A percentile compares a stretch with the other conserved stretches of the same genome.
Evolutionary conservation across 2,113 vertebrate genomes (phyloP).

Genomic region (Potamarius usumacintae): DNA sequence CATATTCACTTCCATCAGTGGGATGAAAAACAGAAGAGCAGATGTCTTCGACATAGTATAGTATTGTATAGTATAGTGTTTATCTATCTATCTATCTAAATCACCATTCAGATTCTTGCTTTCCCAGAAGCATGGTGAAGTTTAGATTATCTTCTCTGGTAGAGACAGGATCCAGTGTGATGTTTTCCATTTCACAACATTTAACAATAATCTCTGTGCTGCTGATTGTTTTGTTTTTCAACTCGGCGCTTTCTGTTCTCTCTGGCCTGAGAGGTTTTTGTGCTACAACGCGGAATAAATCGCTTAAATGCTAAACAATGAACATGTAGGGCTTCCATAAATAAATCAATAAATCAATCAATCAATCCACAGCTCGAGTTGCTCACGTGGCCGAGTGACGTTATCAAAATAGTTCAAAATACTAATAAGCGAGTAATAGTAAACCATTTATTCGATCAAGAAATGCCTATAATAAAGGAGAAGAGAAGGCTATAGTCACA

Average conservation of each 20-base stretch:
- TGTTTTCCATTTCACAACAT: background rate
- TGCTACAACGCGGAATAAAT: background rate
- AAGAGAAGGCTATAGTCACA: background rate
- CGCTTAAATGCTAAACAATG: background rate
- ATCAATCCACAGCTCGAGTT: background rate
- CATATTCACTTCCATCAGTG: background rate
- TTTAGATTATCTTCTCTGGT: background rate
- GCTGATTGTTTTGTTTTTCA: no score
- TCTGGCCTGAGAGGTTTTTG: background rate
- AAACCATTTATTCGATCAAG: background rate
- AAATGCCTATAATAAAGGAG: no score
- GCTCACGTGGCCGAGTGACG: background rate
- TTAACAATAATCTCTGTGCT: background rate
- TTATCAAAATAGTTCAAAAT: no score
- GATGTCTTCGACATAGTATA: background rate
- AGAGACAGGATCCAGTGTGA: background rate
- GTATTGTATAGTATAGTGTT: no score
- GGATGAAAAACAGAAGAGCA: background rate
- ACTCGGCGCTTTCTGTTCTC: background rate
- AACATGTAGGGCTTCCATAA: background rate
- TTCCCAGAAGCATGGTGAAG: background rate
- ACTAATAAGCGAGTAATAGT: background rate
- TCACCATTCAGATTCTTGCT: background rate
- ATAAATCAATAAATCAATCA: accelerated
- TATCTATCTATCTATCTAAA: no score